A percentile compares a stretch with the other conserved stretches of the same genome.
Conservation (phyloP, 2,113 vertebrate genomes). For the Puma concolor region DNA sequence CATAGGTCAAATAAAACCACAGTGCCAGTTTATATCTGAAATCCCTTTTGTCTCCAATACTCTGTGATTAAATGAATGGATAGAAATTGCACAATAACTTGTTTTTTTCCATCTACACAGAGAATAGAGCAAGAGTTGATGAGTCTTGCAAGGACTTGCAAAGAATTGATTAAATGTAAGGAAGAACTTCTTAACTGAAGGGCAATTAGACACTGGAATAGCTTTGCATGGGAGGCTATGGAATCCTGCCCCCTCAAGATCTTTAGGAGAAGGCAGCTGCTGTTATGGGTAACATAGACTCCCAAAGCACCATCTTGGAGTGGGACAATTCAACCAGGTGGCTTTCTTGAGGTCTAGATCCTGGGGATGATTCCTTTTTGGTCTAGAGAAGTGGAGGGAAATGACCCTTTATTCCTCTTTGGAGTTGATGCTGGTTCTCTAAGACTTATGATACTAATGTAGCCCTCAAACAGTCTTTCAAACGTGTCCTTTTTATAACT, state of each 20-base stretch:
- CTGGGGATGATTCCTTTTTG: neutral
- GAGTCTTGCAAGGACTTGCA: slow-evolving; percentile 50
- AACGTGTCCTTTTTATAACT: neutral
- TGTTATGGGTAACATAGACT: neutral
- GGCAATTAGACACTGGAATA: neutral
- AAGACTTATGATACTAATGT: neutral
- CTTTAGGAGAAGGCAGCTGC: neutral
- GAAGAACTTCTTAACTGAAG: slow-evolving; percentile 45
- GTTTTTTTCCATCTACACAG: slow-evolving; percentile 39
- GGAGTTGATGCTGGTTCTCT: neutral
- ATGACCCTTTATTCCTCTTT: neutral
- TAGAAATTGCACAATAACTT: slow-evolving; percentile 20
- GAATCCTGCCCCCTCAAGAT: neutral
- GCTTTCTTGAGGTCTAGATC: neutral
- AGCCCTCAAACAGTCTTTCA: neutral
- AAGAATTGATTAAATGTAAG: slow-evolving; percentile 46
- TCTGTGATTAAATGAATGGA: neutral
- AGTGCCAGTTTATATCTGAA: neutral
- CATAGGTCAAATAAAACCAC: neutral
- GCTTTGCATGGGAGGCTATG: neutral
- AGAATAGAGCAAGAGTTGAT: slow-evolving; percentile 50
- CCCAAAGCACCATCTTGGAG: neutral
- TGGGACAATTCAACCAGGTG: no score
- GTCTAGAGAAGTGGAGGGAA: neutral
- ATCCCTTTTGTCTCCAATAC: neutral